phyloP scores from a whole-genome alignment of 2,113 vertebrate species.

The Crotalus viridis region DNA sequence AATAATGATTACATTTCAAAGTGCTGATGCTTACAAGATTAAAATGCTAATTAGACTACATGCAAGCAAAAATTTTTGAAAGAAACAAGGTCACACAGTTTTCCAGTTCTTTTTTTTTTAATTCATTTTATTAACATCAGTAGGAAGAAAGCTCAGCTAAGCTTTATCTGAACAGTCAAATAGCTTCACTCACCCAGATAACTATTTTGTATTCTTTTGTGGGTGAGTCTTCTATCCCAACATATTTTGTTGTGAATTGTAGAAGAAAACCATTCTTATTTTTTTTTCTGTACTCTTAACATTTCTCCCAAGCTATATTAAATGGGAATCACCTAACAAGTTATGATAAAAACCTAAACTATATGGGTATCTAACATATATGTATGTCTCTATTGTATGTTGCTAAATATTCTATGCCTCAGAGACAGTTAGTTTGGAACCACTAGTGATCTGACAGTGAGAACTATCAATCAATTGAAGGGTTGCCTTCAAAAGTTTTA shows the following conservation, averaged over 20 bases:
- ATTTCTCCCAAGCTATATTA: neutral
- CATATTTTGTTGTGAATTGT: neutral
- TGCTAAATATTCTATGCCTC: neutral
- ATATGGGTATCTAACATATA: neutral
- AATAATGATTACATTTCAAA: neutral
- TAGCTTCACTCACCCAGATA: neutral
- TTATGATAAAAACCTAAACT: neutral
- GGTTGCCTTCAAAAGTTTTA: no score
- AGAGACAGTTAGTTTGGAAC: neutral
- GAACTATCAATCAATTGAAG: no score
- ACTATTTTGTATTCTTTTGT: neutral
- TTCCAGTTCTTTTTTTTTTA: no score
- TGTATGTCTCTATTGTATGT: neutral
- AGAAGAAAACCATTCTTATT: neutral
- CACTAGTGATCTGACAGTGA: neutral
- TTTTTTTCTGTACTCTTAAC: neutral
- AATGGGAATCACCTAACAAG: neutral
- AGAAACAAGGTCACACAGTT: no score
- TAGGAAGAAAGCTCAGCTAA: neutral
- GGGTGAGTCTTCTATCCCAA: neutral
- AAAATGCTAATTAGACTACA: neutral
- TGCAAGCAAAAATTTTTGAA: neutral
- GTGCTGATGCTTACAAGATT: neutral
- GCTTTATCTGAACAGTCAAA: neutral
- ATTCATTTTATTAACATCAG: neutral